Base-by-base conservation (phyloP, 2,113 vertebrate species). In the Colistium nudipinnis region DNA sequence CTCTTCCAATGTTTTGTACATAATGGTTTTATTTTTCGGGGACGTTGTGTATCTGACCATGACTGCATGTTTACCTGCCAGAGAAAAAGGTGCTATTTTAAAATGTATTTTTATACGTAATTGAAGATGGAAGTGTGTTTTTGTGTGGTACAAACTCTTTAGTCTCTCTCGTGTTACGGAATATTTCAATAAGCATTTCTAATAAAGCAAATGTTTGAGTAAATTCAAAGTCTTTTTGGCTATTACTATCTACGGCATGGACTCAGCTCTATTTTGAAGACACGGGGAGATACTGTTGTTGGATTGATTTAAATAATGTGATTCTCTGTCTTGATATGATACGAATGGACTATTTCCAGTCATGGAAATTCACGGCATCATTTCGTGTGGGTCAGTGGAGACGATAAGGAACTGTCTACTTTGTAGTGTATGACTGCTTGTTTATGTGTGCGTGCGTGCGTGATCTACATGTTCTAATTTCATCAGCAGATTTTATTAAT, bases 31-130 rank as follows among this genome's bases (percentile, higher is more conserved):
- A 51, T 81, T 70, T 60, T 59, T 72, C 71, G 74, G 83, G 73
- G 55, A 76, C 67, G 57, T 76, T 82, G 45, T 74, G 56, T 68
- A 60, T 70, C 20, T 78, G 41, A 38, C 70, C 39, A 70, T 24
- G 30, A 60, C 77, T 82, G 77, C 88, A 87, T 90, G 81, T 88
- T 85, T 81, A 81, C 71, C 71, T 77, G 68, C 38, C 78, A 86
- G 54, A 85, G 59, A 85, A 88, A n/a, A 87, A 76, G 82, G 88
- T 90, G 86, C 86, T 88, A 88, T 84, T 87, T 86, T 81, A 52
- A 82, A 81, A 84, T 33, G 78, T 85, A 80, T 90, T 85, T 87
- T 84, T 86, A 53, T 88, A 83, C 35, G 81, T 52, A 79, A 22
- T 72, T 74, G 67, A 76, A 74, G 33, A 63, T 77, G 49, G 47